A percentile compares a stretch with the other conserved stretches of the same genome.
Conservation (phyloP, 2,797 vertebrate genomes). For the Epinephelus coioides region DNA sequence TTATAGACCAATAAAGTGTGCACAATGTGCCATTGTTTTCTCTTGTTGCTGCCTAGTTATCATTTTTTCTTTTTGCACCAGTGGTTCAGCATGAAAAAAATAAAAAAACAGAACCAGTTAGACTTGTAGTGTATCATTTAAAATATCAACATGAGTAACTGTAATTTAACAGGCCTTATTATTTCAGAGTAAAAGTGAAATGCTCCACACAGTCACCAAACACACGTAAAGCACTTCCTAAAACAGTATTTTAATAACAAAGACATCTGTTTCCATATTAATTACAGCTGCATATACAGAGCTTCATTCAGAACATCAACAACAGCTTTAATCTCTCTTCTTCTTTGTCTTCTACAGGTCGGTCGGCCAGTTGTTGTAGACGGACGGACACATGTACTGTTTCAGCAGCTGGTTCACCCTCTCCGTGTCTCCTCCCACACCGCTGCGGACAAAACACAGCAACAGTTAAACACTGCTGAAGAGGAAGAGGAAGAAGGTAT, state of each 20-base stretch:
- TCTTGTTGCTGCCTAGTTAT: too few relatives aligned
- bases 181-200: too few relatives aligned
- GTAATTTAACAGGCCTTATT: too few relatives aligned
- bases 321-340: slow-evolving; percentile 1
- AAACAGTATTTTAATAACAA: slow-evolving; percentile 67
- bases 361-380: slow-evolving; percentile 74
- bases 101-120: too few relatives aligned
- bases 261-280: slow-evolving; percentile 43
- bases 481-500: neutral
- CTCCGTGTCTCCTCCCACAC: slow-evolving; percentile 74
- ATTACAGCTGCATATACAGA: slow-evolving; percentile 32
- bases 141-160: too few relatives aligned
- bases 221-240: slow-evolving; percentile 27
- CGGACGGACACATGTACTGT: slow-evolving; percentile 84
- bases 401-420: slow-evolving; percentile 80
- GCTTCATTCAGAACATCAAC: slow-evolving; percentile 29
- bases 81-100: too few relatives aligned
- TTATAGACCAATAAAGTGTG: too few relatives aligned
- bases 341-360: slow-evolving; percentile 60
- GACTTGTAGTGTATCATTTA: too few relatives aligned
- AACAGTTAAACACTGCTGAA: neutral
- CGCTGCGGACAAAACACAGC: slow-evolving; percentile 64
- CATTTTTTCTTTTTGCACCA: too few relatives aligned
- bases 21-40: too few relatives aligned
- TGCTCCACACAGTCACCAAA: neutral